These are phyloP conservation scores for Gortyna flavago DNA, from an alignment of 2,888 invertebrate genomes.

Conservation along the genomic window DNA sequence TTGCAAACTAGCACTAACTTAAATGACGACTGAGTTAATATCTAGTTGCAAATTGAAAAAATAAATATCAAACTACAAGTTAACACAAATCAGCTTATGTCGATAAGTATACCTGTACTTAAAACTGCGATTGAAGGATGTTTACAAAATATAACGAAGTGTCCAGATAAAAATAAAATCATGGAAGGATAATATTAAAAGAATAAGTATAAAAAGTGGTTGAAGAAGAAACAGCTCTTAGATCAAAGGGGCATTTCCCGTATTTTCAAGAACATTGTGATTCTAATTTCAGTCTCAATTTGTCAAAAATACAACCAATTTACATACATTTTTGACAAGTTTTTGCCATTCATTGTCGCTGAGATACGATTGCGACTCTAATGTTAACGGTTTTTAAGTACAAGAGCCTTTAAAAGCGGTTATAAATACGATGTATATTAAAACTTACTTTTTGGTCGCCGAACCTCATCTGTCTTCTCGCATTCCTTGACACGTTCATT, in stretches of 20 bases:
- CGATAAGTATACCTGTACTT: not conserved
- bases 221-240: not conserved
- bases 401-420: no score
- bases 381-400: no score
- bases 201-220: not conserved
- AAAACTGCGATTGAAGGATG: constrained; percentile 4
- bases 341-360: no score
- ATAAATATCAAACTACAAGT: constrained; percentile 36
- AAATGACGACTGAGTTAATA: not conserved
- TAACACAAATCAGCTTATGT: not conserved
- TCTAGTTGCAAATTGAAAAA: constrained; percentile 37
- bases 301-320: no score
- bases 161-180: constrained; percentile 2
- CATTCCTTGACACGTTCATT: constrained; percentile 99
- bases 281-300: no score
- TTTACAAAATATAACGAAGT: constrained; percentile 1
- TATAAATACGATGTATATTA: not conserved
- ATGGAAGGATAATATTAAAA: no score
- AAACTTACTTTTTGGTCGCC: constrained; percentile 98
- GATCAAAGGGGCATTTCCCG: no score
- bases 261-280: no score
- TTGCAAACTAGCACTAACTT: constrained; percentile 1
- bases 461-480: constrained; percentile 98
- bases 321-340: no score
- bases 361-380: no score